Percentiles rank a stretch among this genome's conserved stretches.
These are phyloP conservation scores for Drosophila subpulchrella DNA, from an alignment of 1,140 invertebrate species.

Conservation along the genomic window DNA sequence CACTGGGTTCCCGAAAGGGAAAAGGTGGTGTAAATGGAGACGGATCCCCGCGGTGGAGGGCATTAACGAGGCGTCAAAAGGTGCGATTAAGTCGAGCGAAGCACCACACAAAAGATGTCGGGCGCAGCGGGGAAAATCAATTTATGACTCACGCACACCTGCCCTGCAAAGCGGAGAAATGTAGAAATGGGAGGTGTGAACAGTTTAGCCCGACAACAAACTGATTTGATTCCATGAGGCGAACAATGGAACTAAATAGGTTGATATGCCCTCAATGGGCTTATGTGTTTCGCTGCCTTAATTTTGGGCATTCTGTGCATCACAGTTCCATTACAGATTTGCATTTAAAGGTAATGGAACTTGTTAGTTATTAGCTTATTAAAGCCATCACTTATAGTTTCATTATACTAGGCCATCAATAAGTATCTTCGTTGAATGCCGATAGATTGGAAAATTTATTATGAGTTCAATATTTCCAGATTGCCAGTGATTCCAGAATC, in stretches of 20 bases:
- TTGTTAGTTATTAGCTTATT: not conserved
- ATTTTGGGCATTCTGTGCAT: not conserved
- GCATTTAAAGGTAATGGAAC: not conserved
- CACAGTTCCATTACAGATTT: not conserved
- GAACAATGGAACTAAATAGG: conserved; percentile 25
- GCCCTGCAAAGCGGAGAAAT: not conserved
- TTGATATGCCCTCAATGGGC: conserved; percentile 15
- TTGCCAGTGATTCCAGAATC: too few species aligned
- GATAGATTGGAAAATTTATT: too few species aligned
- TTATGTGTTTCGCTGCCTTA: not conserved
- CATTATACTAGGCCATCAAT: too few species aligned
- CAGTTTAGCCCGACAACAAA: conserved; percentile 37
- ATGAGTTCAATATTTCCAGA: too few species aligned
- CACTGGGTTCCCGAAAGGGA: not conserved
- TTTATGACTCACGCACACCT: conserved; percentile 62
- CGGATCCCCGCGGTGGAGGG: not conserved
- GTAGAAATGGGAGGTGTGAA: conserved; percentile 26
- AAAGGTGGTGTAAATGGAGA: not conserved
- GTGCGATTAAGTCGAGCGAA: conserved; percentile 58
- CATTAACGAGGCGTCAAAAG: conserved; percentile 70
- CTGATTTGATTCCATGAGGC: conserved; percentile 24
- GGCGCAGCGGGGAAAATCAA: conserved; percentile 48
- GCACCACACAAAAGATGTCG: conserved; percentile 17
- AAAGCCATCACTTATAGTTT: too few species aligned
- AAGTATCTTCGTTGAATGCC: too few species aligned